Conservation (phyloP, 2,113 vertebrate genomes). For the Nycticryphes semicollaris region DNA sequence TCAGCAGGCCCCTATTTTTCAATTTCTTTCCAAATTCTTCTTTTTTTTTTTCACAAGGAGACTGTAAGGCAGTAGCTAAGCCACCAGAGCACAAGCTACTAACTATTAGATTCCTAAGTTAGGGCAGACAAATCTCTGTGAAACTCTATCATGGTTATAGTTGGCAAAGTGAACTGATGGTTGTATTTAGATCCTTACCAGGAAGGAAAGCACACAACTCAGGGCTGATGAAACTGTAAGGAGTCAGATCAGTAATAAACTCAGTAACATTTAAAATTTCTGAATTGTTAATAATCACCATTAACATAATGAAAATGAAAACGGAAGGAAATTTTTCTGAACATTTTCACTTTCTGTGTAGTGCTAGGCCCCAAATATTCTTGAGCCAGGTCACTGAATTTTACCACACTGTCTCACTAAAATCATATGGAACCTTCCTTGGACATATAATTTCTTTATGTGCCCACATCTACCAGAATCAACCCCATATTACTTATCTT, state of each 20-base stretch:
- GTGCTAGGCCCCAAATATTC: not conserved
- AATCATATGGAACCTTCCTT: not conserved
- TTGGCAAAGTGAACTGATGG: not conserved
- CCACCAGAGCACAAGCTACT: not conserved
- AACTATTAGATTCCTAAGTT: not conserved
- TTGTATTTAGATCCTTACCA: not conserved
- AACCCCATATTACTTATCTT: not conserved
- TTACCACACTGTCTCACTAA: not conserved
- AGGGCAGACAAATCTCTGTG: not conserved
- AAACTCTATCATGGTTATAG: not conserved
- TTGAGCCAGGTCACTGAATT: not conserved
- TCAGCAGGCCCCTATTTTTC: not conserved
- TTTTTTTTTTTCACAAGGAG: not conserved
- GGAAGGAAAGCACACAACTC: not conserved
- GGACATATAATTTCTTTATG: not conserved
- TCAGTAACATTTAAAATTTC: not conserved
- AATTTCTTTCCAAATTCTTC: not conserved
- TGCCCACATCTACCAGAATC: not conserved
- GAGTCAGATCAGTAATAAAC: not conserved
- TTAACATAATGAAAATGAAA: not conserved
- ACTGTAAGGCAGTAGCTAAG: not conserved
- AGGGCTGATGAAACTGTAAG: not conserved
- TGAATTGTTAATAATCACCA: not conserved
- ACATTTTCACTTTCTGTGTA: not conserved
- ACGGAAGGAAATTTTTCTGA: not conserved